Evolutionary conservation across 1,140 invertebrate genomes (phyloP).

Genomic region (Trachelipus rathkii): DNA sequence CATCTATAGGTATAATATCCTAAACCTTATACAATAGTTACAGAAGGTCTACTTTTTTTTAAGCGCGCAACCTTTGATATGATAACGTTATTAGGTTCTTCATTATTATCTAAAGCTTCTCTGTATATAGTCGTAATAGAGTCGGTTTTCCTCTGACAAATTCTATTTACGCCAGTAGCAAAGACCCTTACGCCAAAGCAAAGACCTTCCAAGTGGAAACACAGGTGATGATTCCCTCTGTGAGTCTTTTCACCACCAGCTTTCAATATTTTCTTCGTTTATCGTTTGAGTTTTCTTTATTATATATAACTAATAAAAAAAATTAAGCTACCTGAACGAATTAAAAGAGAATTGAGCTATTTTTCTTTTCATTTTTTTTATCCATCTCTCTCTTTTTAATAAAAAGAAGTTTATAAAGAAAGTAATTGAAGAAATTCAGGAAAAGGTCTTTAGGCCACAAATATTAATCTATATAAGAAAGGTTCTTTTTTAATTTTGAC

Average conservation of each 20-base stretch:
- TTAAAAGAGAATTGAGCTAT: too few relatives aligned
- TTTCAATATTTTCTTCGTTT: not conserved
- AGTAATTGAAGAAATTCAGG: too few relatives aligned
- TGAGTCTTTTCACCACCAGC: not conserved
- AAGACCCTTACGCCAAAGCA: not conserved
- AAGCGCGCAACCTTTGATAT: not conserved
- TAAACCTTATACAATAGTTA: not conserved
- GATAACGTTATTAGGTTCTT: not conserved
- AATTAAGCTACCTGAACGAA: too few relatives aligned
- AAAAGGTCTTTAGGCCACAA: too few relatives aligned
- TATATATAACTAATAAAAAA: too few relatives aligned
- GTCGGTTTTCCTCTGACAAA: not conserved
- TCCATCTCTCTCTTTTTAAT: too few relatives aligned
- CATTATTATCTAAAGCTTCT: not conserved
- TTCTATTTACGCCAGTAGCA: not conserved
- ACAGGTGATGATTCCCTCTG: constrained; percentile 8
- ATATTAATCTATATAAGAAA: too few relatives aligned
- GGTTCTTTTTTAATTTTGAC: too few relatives aligned
- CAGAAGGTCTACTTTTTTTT: not conserved
- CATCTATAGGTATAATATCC: not conserved
- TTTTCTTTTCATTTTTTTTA: too few relatives aligned
- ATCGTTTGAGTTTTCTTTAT: too few relatives aligned
- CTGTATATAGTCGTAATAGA: not conserved
- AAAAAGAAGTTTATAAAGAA: too few relatives aligned
- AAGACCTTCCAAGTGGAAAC: not conserved